These are phyloP conservation scores for Cyanistes caeruleus DNA, from an alignment of 2,113 vertebrate genomes.

Conservation along the genomic window DNA sequence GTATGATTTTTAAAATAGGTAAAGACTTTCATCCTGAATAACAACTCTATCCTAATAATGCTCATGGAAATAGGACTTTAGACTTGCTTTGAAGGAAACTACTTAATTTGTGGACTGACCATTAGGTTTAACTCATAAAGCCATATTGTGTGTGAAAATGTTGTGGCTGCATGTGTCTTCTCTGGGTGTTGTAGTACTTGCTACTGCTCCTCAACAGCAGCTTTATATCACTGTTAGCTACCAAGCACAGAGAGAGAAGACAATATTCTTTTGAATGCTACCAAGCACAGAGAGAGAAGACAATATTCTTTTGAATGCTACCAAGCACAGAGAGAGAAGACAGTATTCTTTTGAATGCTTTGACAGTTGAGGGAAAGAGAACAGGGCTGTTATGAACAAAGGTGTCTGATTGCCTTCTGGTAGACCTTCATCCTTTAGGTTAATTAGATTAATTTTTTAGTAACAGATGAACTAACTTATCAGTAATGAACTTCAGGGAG, in stretches of 20 bases:
- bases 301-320: background rate
- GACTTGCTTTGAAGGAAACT: background rate
- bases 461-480: background rate
- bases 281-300: background rate
- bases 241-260: background rate
- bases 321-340: background rate
- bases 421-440: background rate
- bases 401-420: background rate
- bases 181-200: background rate
- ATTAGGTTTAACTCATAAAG: background rate
- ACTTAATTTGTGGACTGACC: background rate
- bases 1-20: background rate
- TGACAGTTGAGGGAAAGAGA: background rate
- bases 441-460: background rate
- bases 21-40: conserved; percentile 5
- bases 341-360: background rate
- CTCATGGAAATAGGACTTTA: background rate
- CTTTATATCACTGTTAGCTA: background rate
- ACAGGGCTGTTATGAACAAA: background rate
- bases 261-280: background rate
- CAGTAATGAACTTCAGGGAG: background rate
- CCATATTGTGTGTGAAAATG: background rate
- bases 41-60: background rate
- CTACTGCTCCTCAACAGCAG: background rate
- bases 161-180: background rate